These are phyloP conservation scores for Oenanthe oenanthe DNA, from an alignment of 2,113 vertebrate species.

Conservation along the genomic window DNA sequence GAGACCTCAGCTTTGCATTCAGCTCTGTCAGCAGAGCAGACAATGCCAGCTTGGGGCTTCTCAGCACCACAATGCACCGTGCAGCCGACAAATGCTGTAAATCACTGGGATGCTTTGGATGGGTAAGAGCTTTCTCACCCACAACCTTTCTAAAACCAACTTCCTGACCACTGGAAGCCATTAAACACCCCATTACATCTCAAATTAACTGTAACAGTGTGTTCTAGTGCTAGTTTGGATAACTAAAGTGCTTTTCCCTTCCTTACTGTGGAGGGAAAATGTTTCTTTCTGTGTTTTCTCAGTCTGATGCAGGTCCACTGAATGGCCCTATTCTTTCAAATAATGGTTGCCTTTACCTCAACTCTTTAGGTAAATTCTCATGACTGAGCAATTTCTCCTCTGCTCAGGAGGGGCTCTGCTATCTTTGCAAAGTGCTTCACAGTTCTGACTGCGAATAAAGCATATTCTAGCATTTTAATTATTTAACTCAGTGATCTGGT, in stretches of 20 bases:
- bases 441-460: background rate
- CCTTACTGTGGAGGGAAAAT: background rate
- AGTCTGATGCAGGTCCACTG: background rate
- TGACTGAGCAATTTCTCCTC: background rate
- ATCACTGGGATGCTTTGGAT: background rate
- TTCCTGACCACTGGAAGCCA: slow-evolving; percentile 35
- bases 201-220: slow-evolving; percentile 15
- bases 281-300: background rate
- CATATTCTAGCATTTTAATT: background rate
- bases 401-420: background rate
- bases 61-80: background rate
- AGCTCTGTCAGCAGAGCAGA: background rate
- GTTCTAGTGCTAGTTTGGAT: background rate
- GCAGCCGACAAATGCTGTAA: background rate
- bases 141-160: background rate
- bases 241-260: background rate
- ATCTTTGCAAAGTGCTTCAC: background rate
- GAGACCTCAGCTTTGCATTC: background rate
- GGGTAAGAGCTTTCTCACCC: background rate
- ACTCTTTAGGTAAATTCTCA: background rate
- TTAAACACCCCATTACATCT: background rate
- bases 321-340: background rate
- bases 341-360: background rate
- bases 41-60: accelerated
- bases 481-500: background rate